Conservation (phyloP, 1,140 invertebrate species). For the Drosophila nasuta region DNA sequence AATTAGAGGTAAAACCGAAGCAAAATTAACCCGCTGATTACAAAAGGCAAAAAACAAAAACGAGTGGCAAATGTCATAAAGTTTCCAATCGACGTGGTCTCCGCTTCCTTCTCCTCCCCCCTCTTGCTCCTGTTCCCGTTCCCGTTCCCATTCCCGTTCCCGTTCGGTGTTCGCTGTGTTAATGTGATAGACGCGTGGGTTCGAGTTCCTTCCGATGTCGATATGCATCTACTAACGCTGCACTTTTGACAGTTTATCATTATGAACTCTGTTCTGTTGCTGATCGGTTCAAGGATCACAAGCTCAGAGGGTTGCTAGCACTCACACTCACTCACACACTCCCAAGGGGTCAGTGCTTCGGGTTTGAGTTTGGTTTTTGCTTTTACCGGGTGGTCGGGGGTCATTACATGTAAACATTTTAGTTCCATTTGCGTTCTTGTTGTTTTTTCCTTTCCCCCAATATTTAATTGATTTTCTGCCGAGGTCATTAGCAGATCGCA, state of each 20-base stretch:
- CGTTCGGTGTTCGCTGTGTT: conserved; percentile 37
- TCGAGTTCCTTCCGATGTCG: conserved; percentile 28
- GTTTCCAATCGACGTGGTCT: conserved; percentile 60
- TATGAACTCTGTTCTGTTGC: conserved; percentile 29
- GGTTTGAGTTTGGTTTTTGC: neutral
- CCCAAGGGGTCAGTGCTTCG: conserved; percentile 11
- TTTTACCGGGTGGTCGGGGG: conserved; percentile 15
- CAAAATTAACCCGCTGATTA: conserved; percentile 58
- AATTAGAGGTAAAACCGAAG: neutral
- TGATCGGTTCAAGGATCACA: neutral
- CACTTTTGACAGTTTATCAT: conserved; percentile 75
- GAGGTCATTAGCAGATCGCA: conserved; percentile 57
- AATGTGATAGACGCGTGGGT: conserved; percentile 76
- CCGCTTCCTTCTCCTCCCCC: neutral
- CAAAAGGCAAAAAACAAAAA: conserved; percentile 38
- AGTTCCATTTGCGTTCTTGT: conserved; percentile 14
- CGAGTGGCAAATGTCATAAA: conserved; percentile 62
- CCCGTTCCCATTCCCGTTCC: too few species aligned
- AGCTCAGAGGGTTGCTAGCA: conserved; percentile 13
- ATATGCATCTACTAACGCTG: conserved; percentile 69
- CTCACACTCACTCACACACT: neutral
- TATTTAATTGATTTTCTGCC: conserved; percentile 79
- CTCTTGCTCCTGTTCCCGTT: too few species aligned
- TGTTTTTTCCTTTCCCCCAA: conserved; percentile 1
- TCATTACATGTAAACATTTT: conserved; percentile 65